phyloP scores from a whole-genome alignment of 2,797 vertebrate species.

The Gallinago stenura region DNA sequence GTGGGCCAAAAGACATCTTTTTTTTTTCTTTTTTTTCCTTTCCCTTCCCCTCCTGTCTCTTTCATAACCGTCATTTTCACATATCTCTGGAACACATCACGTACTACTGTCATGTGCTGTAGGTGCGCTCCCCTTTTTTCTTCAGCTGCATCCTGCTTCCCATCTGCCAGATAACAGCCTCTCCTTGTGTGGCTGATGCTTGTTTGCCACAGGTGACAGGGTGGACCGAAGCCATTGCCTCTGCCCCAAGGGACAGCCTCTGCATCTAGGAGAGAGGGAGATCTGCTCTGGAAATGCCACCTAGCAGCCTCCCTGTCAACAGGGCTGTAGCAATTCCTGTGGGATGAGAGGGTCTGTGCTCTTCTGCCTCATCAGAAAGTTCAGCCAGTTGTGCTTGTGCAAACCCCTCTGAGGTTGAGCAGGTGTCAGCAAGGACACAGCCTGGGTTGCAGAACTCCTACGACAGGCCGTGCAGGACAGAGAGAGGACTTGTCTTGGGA shows the following conservation, averaged over 20 bases:
- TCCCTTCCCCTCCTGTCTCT: background rate
- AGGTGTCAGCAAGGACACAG: conserved; percentile 25
- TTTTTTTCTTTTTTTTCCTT: background rate
- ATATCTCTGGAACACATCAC: conserved; percentile 32
- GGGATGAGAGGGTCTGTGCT: background rate
- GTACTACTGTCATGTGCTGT: background rate
- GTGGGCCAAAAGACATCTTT: background rate
- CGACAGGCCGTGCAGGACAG: background rate
- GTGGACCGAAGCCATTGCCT: background rate
- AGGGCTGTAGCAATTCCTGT: background rate
- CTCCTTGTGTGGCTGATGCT: conserved; percentile 3
- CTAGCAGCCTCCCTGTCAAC: background rate
- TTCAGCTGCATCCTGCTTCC: background rate
- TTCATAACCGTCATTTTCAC: conserved; percentile 29
- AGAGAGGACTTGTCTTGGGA: background rate
- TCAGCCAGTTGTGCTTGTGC: conserved; percentile 40
- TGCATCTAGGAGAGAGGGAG: background rate
- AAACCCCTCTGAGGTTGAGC: conserved; percentile 35
- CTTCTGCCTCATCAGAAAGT: background rate
- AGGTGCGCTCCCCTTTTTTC: background rate
- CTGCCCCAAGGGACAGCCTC: background rate
- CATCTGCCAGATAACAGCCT: background rate
- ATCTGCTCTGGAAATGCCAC: background rate
- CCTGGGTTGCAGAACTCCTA: conserved; percentile 13
- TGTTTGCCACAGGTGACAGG: background rate